These are phyloP conservation scores for Condylura cristata DNA, from an alignment of 2,113 vertebrate species.

Conservation along the genomic window DNA sequence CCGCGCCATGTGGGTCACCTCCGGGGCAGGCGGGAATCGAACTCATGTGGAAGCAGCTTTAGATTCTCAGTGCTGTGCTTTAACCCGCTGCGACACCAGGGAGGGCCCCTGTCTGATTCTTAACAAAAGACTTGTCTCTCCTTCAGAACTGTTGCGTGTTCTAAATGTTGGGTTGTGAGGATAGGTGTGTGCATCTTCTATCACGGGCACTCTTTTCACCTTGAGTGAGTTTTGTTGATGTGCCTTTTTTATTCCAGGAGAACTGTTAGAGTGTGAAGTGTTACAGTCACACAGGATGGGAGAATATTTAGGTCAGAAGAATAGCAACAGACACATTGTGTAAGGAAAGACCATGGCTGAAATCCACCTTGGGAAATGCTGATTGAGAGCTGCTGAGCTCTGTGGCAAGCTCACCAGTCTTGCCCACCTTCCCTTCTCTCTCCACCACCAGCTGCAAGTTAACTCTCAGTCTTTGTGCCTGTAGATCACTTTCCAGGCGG, in stretches of 20 bases:
- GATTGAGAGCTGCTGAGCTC: constrained; percentile 4
- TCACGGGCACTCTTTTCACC: neutral
- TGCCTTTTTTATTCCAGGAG: constrained; percentile 12
- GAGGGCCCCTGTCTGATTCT: no score
- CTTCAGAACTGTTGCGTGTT: neutral
- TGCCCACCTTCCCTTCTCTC: neutral
- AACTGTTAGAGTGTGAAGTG: neutral
- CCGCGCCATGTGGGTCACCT: no score
- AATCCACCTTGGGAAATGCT: constrained; percentile 30
- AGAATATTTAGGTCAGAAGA: neutral
- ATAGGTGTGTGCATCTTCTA: neutral
- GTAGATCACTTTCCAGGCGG: constrained; percentile 32
- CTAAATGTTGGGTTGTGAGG: neutral
- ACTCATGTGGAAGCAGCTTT: no score
- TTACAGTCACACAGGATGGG: neutral
- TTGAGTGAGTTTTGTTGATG: neutral
- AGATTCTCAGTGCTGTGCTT: no score
- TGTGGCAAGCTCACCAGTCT: constrained; percentile 60
- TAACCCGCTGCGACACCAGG: no score
- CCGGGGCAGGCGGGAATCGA: no score
- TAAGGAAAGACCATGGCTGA: constrained; percentile 39
- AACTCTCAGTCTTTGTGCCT: constrained; percentile 53
- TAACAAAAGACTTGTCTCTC: neutral
- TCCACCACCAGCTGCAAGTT: constrained; percentile 37
- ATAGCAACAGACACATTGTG: neutral